phyloP scores from a whole-genome alignment of 1,140 invertebrate genomes.

The Neodiprion fabricii region DNA sequence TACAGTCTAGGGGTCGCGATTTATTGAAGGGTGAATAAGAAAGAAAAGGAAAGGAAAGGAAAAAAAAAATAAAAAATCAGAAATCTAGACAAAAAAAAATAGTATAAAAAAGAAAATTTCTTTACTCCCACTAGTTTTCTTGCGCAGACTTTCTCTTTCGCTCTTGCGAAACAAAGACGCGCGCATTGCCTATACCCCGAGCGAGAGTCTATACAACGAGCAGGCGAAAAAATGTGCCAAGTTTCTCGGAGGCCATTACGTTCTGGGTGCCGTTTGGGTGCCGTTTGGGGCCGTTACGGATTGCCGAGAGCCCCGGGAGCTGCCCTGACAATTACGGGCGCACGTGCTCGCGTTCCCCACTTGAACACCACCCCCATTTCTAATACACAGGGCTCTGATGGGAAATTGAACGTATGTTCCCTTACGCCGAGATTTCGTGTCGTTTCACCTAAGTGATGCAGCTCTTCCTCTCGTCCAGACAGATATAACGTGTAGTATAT shows the following conservation, averaged over 20 bases:
- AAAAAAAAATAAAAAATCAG: too few species aligned
- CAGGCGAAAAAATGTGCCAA: constrained; percentile 35
- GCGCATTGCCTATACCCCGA: too few species aligned
- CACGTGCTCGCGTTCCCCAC: constrained; percentile 42
- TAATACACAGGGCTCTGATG: not conserved
- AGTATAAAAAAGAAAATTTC: too few species aligned
- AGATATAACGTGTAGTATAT: too few species aligned
- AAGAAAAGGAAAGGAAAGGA: not conserved
- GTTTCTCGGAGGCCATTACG: constrained; percentile 24
- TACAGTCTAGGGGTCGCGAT: not conserved
- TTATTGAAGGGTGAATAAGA: not conserved
- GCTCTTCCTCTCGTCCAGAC: too few species aligned
- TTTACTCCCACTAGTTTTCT: not conserved
- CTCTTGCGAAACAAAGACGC: not conserved
- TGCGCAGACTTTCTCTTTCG: not conserved
- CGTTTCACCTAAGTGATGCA: too few species aligned
- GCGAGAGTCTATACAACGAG: not conserved
- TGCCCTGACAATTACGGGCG: constrained; percentile 51
- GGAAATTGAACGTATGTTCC: constrained; percentile 3
- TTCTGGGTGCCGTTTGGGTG: constrained; percentile 41
- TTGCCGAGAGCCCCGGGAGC: constrained; percentile 19
- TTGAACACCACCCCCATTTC: not conserved
- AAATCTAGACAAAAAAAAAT: too few species aligned
- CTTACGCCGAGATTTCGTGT: not conserved
- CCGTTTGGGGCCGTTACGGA: constrained; percentile 41